Evolutionary conservation across 1,140 invertebrate species (phyloP), one percentile per base, ranked within the genome.

Genomic region (Eriosoma lanigerum): DNA sequence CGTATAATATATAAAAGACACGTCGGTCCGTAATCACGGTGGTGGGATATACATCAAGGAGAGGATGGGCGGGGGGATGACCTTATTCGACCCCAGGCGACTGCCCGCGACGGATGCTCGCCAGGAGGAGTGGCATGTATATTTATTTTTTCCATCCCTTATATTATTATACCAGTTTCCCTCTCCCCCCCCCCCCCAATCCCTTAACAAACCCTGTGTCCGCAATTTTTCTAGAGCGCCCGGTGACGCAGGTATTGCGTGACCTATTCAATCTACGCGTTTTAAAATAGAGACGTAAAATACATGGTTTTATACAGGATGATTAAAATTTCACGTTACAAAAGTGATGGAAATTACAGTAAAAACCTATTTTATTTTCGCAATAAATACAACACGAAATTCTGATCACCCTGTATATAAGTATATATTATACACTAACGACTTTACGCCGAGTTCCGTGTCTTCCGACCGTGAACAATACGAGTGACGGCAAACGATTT

Each of bases 221-320:
- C 19, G 13, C n/a, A 44, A 29, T 32, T 66, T 44, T 44, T 66
- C 32, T 24, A 8, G 32, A 68, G 21, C 64, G 2, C 46, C 46
- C 68, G 17, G 68, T 72, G 68, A 72, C 68, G 64, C 32, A 48
- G 66, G 66, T 72, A 72, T 72, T 19, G 68, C 68, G 68, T 72
- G 68, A 72, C 68, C 68, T 72, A 72, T 72, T 72, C 68, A 72
- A 52, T 72, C 24, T 48, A 72, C 68, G 48, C 10, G 17, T 32
- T 26, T 13, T 10, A 1, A 44, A 8, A 62, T 19, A 5, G 5
- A 62, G 29, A 32, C 10, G 46, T 13, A 13, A 1, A 48, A 48
- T 1, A n/a, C n/a, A n/a, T n/a, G n/a, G n/a, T n/a, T n/a, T n/a
- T n/a, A n/a, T n/a, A n/a, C n/a, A n/a, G n/a, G n/a, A n/a, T n/a